Evolutionary conservation across 2,888 invertebrate genomes (phyloP), one percentile per base, ranked within the genome.

Genomic region (Macaria notata): DNA sequence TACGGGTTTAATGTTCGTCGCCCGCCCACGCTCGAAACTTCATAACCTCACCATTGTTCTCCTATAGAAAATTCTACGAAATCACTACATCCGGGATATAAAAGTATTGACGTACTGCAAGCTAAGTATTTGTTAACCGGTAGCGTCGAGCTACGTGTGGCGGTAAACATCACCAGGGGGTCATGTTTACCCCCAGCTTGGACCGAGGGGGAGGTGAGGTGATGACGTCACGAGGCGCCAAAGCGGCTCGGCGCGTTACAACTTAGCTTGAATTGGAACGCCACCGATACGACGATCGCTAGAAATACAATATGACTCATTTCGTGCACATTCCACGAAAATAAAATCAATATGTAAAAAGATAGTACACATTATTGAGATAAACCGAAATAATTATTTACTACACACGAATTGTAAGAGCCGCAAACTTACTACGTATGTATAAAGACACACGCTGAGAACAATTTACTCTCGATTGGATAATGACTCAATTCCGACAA

Each of bases 221-320:
- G 75, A 73, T 86, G 86, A 87, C 86, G 86, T 86, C 84, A 83
- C 75, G 64, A 72, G 72, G 84, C 84, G 83, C 82, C 83, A 66
- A 64, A 66, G 69, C 69, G 84, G 79, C 81, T 84, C 82, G 83
- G 80, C 66, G 71, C 81, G 82, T 71, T 75, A 67, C 83, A 83
- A 82, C 78, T 68, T 61, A 63, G 61, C 78, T 86, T 64, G 55
- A 61, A 73, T 78, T 83, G 82, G 68, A 81, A 76, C 84, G 79
- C 70, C 65, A 70, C 80, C 81, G 80, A 78, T 66, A 59, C 60
- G 89, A 90, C 89, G 87, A 66, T 74, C 59, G 61, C 52, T 68
- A 48, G 53, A 61, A 54, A 63, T 6, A 36, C 33, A 7, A 36
- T 57, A 33, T 56, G 48, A 58, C 31, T 54, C 50, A 61, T 59